Evolutionary conservation across 2,888 invertebrate species (phyloP), one percentile per base, ranked within the genome.

Genomic region (Drosophila paracracens): DNA sequence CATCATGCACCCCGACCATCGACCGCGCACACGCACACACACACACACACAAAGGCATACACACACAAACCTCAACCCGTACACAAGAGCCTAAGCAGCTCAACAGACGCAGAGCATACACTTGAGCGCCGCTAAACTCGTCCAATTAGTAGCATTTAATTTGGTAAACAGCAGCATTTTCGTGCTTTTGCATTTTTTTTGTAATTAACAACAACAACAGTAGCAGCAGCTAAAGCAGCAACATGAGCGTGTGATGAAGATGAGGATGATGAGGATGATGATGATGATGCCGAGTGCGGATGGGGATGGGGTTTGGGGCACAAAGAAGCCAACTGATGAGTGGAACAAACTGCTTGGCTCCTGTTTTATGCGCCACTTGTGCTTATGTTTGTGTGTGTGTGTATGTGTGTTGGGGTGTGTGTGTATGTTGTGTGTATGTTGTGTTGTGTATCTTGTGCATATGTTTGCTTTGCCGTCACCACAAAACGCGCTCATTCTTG

Each of bases 71-170:
- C 27, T 59, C 58, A 29, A 43, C 43, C 62, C 50, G 53, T 64
- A 54, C 54, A 56, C 36, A 53, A 52, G 80, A 60, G 81, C 59
- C 78, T 78, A 79, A 82, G 74, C 79, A 81, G 72, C 78, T 78
- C 69, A 62, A 71, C 83, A 69, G 67, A 75, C 62, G 86, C 76
- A 79, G 77, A 88, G 77, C 77, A 77, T 83, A 88, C 84, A 89
- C 91, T 85, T 83, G 88, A 85, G 88, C 88, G 82, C 71, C 88
- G 85, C 85, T 89, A 85, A 89, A 85, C 88, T 88, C 81, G 90
- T 89, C 90, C 87, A 87, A 89, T 89, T 89, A 88, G 89, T 81
- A 88, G 87, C 89, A 83, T 87, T 89, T 83, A 87, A 91, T 87
- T 90, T 89, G 90, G 90, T 88, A 87, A 87, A 87, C 86, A 88